Evolutionary conservation across 2,888 invertebrate species (phyloP).

Genomic region (Watsonalla cultraria): DNA sequence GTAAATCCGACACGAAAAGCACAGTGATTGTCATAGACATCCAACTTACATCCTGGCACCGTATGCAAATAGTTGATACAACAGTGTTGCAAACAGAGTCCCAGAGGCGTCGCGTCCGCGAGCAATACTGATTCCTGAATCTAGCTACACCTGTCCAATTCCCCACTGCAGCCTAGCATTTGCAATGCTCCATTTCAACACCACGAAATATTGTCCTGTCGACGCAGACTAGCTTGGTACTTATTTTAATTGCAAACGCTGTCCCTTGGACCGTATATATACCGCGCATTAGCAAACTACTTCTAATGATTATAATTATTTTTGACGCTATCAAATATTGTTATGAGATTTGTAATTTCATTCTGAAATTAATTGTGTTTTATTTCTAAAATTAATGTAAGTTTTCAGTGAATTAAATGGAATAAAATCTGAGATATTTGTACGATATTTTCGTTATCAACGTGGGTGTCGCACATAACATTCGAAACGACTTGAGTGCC

Average conservation of each 20-base stretch:
- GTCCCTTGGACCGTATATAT: too few species aligned
- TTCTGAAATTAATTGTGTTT: too few species aligned
- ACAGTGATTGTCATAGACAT: conserved; percentile 19
- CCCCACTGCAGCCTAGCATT: conserved; percentile 35
- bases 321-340: too few species aligned
- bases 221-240: not conserved
- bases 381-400: too few species aligned
- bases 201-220: conserved; percentile 29
- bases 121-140: conserved; percentile 52
- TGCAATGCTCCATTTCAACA: conserved; percentile 46
- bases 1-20: conserved; percentile 13
- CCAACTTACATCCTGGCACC: conserved; percentile 20
- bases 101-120: conserved; percentile 41
- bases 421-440: too few species aligned
- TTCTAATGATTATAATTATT: too few species aligned
- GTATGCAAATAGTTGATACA: conserved; percentile 56
- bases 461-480: not conserved
- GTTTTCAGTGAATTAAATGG: too few species aligned
- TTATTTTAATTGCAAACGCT: not conserved
- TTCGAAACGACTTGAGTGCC: not conserved
- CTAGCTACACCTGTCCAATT: conserved; percentile 53
- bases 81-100: conserved; percentile 39
- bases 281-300: too few species aligned
- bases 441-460: too few species aligned
- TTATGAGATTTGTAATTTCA: too few species aligned